phyloP scores from a whole-genome alignment of 2,888 invertebrate genomes.

The Rotaria magnacalcarata region DNA sequence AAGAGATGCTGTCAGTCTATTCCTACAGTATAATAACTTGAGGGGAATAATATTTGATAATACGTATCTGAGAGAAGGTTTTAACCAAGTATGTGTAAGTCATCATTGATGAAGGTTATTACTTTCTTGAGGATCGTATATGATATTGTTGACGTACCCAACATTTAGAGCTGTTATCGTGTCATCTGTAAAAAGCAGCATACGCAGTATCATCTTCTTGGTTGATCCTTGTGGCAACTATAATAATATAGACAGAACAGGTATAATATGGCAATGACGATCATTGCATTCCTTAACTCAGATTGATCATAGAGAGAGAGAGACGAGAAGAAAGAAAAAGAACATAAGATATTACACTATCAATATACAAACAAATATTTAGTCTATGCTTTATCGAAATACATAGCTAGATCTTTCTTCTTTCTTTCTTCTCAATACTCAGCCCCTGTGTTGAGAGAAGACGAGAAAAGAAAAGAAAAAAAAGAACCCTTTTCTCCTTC shows the following conservation, averaged over 20 bases:
- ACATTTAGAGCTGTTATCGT: conserved; percentile 11
- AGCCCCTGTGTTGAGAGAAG: background rate
- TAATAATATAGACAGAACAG: background rate
- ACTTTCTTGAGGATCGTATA: background rate
- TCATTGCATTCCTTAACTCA: background rate
- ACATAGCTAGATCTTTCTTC: background rate
- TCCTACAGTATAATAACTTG: background rate
- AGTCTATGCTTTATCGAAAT: background rate
- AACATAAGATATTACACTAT: background rate
- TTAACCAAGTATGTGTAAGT: background rate
- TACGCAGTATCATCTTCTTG: background rate
- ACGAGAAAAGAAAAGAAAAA: background rate
- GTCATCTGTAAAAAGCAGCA: background rate
- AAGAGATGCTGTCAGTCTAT: background rate
- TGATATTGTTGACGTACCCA: background rate
- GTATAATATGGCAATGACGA: conserved; percentile 23
- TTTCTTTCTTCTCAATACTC: conserved; percentile 10
- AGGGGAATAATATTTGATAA: background rate
- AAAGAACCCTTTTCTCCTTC: background rate
- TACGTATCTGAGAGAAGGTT: background rate
- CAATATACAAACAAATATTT: conserved; percentile 31
- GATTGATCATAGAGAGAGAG: background rate
- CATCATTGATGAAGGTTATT: background rate
- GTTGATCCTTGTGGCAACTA: background rate
- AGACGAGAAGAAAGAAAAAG: background rate